Evolutionary conservation across 2,113 vertebrate genomes (phyloP).

Genomic region (Balaenoptera acutorostrata): DNA sequence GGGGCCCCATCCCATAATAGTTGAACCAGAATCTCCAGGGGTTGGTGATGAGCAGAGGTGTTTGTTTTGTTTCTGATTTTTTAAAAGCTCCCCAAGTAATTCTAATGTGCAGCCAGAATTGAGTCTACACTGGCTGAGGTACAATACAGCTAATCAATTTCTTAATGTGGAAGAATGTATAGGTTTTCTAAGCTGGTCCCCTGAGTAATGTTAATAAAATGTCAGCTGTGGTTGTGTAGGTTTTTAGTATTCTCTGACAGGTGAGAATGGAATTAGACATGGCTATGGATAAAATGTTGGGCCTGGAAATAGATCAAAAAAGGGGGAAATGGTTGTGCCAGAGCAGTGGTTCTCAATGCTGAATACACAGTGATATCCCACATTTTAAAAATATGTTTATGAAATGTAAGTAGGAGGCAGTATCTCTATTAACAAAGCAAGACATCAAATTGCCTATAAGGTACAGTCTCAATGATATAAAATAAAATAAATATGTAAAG

Average conservation of each 20-base stretch:
- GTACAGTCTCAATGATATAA: background rate
- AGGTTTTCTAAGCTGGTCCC: background rate
- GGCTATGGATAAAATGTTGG: background rate
- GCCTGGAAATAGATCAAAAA: background rate
- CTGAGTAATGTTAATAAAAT: slow-evolving; percentile 5
- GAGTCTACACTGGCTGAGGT: background rate
- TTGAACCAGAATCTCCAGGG: background rate
- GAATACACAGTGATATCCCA: background rate
- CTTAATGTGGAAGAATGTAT: background rate
- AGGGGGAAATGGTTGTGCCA: background rate
- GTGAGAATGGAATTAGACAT: background rate
- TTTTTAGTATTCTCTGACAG: background rate
- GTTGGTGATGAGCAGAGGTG: background rate
- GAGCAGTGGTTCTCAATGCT: background rate
- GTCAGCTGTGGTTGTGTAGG: background rate
- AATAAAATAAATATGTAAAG: background rate
- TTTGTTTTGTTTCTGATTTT: background rate
- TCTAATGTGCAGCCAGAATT: background rate
- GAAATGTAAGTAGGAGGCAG: background rate
- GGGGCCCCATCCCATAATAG: background rate
- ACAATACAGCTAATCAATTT: background rate
- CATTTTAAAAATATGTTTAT: background rate
- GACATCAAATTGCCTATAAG: background rate
- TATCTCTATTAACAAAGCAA: background rate
- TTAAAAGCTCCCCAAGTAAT: background rate